These are phyloP conservation scores for Hemibagrus wyckioides DNA, from an alignment of 2,113 vertebrate species.

Conservation along the genomic window DNA sequence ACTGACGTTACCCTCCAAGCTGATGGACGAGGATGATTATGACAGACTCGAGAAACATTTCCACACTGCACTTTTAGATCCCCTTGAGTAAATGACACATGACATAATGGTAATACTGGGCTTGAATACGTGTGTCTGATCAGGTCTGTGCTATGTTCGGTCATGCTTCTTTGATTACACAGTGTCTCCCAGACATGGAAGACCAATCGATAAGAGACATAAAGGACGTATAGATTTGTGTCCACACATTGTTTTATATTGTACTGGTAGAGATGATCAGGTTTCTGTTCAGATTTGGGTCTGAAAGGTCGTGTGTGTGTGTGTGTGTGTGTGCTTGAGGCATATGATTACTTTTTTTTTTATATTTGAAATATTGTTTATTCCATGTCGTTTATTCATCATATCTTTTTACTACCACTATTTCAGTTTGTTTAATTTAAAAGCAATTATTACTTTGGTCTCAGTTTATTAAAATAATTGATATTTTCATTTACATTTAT, in stretches of 20 bases:
- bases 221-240: background rate
- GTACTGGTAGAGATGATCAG: background rate
- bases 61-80: conserved; percentile 12
- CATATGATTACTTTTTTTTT: background rate
- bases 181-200: background rate
- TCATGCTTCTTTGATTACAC: conserved; percentile 2
- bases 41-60: conserved; percentile 12
- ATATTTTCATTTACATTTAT: background rate
- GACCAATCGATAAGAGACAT: background rate
- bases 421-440: background rate
- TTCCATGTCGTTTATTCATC: background rate
- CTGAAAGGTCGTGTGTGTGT: background rate
- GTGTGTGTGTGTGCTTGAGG: background rate
- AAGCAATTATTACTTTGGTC: background rate
- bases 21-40: conserved; percentile 45
- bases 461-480: background rate
- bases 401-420: background rate
- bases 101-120: background rate
- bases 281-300: background rate
- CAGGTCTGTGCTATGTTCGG: conserved; percentile 1
- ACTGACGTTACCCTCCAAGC: conserved; percentile 61
- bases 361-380: background rate
- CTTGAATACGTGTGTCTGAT: background rate
- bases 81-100: conserved; percentile 25
- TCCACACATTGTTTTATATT: background rate